A percentile compares a stretch with the other conserved stretches of the same genome.
phyloP scores from a whole-genome alignment of 2,797 vertebrate species.

The Melopsittacus undulatus region DNA sequence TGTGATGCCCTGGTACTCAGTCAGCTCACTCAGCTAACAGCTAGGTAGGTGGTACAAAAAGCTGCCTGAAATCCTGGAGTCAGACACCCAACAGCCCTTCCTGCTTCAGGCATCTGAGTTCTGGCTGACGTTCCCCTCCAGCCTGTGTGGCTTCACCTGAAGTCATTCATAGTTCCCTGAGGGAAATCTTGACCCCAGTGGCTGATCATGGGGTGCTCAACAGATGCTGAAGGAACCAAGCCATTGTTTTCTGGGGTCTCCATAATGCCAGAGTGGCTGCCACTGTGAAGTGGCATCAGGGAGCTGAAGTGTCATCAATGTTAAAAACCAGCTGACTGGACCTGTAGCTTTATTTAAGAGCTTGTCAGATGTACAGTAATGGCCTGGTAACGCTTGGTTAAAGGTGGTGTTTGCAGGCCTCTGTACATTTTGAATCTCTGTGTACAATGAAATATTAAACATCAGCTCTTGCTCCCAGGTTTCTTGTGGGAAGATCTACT shows the following conservation, averaged over 20 bases:
- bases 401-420: background rate
- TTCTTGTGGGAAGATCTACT: slow-evolving; percentile 15
- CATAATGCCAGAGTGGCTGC: background rate
- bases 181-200: background rate
- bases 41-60: background rate
- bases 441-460: background rate
- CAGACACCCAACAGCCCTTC: background rate
- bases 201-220: background rate
- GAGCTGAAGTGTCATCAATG: background rate
- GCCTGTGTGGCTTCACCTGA: background rate
- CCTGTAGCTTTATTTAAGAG: background rate
- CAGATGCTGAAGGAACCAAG: background rate
- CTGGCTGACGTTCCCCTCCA: background rate
- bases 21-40: background rate
- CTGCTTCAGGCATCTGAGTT: background rate
- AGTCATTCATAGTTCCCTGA: background rate
- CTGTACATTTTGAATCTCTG: background rate
- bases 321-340: background rate
- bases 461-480: background rate
- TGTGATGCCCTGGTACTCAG: background rate
- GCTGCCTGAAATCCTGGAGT: background rate
- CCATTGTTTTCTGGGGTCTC: background rate
- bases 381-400: background rate
- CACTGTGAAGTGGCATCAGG: background rate
- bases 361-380: background rate